Evolutionary conservation across 1,140 invertebrate genomes (phyloP), one percentile per base, ranked within the genome.

Genomic region (Eciton burchellii): DNA sequence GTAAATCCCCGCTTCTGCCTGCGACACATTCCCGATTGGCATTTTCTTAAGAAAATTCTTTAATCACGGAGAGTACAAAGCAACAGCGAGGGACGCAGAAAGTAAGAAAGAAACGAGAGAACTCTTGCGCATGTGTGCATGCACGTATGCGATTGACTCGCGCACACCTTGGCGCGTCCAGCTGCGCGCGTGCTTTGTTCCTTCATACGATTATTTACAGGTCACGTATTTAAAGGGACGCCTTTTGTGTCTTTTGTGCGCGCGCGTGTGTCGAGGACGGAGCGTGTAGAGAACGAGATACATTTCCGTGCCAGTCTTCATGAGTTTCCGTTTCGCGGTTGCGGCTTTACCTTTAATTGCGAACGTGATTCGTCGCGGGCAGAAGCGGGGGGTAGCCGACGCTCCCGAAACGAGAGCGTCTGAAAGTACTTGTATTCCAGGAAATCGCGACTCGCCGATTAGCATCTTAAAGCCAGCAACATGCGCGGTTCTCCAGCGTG

Each of bases 181-280:
- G 74, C 88, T 79, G 85, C 81, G 76, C 65, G 83, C 88, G 82
- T 84, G 83, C 83, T 90, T 89, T 84, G 86, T 90, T 68, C 81
- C 79, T 85, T 89, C 86, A 86, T 88, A 84, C 83, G 90, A 90
- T 90, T 90, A 90, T 90, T 90, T 89, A 89, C 89, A 88, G 89
- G 86, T 90, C 89, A 89, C 89, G 89, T 90, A 90, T 88, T 90
- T 89, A 89, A 90, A 90, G 89, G 86, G 89, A 88, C 84, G 83
- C n/a, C n/a, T n/a, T n/a, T n/a, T n/a, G n/a, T n/a, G n/a, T n/a
- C n/a, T 45, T 26, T 21, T 14, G 86, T 56, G 82, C 88, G 87
- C 73, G 70, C 52, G 73, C 73, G 83, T 65, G 60, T 65, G 74
- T 71, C 83, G 84, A 88, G 86, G 73, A 71, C 72, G 65, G 65